These are phyloP conservation scores for Probaryconus sp. DNA, from an alignment of 1,140 invertebrate genomes.

Conservation along the genomic window DNA sequence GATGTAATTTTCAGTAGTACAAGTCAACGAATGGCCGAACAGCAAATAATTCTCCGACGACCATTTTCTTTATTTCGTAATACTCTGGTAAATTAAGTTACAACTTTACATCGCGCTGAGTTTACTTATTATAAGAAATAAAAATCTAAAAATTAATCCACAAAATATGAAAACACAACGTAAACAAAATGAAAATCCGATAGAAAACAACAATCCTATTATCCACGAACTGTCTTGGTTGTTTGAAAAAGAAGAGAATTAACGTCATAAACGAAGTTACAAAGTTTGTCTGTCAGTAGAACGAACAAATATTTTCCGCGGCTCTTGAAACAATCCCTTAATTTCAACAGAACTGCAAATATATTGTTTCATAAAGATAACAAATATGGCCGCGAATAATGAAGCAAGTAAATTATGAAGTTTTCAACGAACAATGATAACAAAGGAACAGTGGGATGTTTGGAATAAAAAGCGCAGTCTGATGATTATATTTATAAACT, in stretches of 20 bases:
- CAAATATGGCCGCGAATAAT: slow-evolving; percentile 37
- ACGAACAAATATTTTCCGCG: too few species aligned
- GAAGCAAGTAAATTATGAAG: slow-evolving; percentile 41
- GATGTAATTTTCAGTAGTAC: too few species aligned
- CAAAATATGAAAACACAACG: too few species aligned
- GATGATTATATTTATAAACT: background rate
- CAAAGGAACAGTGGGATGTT: slow-evolving; percentile 31
- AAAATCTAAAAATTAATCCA: too few species aligned
- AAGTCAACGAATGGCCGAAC: too few species aligned
- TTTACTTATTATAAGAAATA: too few species aligned
- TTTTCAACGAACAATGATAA: slow-evolving; percentile 36
- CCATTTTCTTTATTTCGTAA: too few species aligned
- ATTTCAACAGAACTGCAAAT: slow-evolving; percentile 32
- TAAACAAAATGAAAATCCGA: too few species aligned
- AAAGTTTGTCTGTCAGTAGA: slow-evolving; percentile 23
- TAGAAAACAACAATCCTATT: background rate
- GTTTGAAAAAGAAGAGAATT: slow-evolving; percentile 1
- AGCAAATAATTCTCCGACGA: too few species aligned
- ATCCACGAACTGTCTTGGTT: background rate
- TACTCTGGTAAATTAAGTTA: too few species aligned
- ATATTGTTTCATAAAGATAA: slow-evolving; percentile 42
- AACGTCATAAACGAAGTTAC: slow-evolving; percentile 39
- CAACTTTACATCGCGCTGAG: too few species aligned
- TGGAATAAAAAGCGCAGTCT: slow-evolving; percentile 10
- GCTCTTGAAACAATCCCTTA: slow-evolving; percentile 32